These are phyloP conservation scores for Glaucomys volans DNA, from an alignment of 2,113 vertebrate genomes.

Conservation along the genomic window DNA sequence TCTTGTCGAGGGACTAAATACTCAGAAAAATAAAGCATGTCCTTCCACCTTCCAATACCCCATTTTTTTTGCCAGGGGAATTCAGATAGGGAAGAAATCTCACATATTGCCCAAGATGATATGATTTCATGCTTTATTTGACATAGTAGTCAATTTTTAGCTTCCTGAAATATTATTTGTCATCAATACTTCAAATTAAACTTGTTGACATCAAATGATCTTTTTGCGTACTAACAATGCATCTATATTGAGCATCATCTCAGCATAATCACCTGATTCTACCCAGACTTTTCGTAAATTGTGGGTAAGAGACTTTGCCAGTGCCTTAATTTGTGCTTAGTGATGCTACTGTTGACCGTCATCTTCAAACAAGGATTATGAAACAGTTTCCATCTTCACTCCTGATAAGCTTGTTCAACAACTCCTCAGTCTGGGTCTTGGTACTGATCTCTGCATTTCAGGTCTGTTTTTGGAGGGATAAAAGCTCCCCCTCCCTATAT, in stretches of 20 bases:
- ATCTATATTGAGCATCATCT: background rate
- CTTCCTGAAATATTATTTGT: background rate
- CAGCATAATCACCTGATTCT: background rate
- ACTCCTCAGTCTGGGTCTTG: background rate
- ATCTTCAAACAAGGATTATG: background rate
- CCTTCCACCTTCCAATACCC: background rate
- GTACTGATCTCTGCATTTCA: background rate
- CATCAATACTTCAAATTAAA: background rate
- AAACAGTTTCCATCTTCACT: background rate
- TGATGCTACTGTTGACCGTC: background rate
- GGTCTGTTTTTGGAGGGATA: background rate
- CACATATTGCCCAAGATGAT: background rate
- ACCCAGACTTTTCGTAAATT: background rate
- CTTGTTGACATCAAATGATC: background rate
- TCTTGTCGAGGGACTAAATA: background rate
- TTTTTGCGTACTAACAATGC: background rate
- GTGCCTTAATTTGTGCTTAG: background rate
- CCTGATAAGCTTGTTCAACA: background rate
- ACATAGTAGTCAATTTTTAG: background rate
- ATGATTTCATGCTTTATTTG: conserved; percentile 6
- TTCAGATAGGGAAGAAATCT: background rate
- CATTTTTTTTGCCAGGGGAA: background rate
- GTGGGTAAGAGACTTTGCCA: background rate
- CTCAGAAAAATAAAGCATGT: background rate
- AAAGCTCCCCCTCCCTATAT: background rate